Evolutionary conservation across 2,888 invertebrate species (phyloP), one percentile per base, ranked within the genome.

Genomic region (Zygogramma bicolorata): DNA sequence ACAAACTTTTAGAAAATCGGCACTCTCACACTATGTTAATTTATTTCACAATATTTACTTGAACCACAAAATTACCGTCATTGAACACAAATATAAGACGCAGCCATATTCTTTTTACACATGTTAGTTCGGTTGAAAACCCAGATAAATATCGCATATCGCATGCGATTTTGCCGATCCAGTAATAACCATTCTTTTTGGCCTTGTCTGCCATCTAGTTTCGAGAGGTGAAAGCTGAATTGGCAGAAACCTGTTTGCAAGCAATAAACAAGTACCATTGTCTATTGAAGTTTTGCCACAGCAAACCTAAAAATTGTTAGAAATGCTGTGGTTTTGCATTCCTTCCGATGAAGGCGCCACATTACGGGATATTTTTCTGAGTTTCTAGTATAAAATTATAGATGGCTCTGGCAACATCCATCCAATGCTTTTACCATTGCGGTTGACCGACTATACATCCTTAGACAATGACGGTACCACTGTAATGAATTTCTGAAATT

Each of bases 81-180:
- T 40, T 68, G 20, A 22, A 61, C 53, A 68, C 18, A 70, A 62
- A 46, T 65, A 65, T 59, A 58, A 46, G 69, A 74, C 70, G 74
- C 78, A 46, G 78, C 78, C 78, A 78, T 78, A 60, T 78, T 75
- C 69, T 66, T 73, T 71, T 63, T 63, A 63, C 65, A 66, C 62
- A 70, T 65, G 73, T 68, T 65, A 74, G 70, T 46, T 65, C 29
- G n/a, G 60, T 29, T 25, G 57, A 59, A 49, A 73, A 69, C 73
- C 73, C 61, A 18, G 22, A n/a, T n/a, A n/a, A n/a, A n/a, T n/a
- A n/a, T n/a, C n/a, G 53, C 53, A n/a, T 22, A 53, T 53, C 53
- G 53, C 53, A 25, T 53, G 53, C 53, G 53, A 53, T 53, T 27
- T 13, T 25, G 53, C 15, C 22, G 53, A 53, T 15, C 25, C 1